Percentiles rank a stretch among this genome's conserved stretches.
Conservation (phyloP, 1,140 invertebrate species). For the Neuroterus valhalla region DNA sequence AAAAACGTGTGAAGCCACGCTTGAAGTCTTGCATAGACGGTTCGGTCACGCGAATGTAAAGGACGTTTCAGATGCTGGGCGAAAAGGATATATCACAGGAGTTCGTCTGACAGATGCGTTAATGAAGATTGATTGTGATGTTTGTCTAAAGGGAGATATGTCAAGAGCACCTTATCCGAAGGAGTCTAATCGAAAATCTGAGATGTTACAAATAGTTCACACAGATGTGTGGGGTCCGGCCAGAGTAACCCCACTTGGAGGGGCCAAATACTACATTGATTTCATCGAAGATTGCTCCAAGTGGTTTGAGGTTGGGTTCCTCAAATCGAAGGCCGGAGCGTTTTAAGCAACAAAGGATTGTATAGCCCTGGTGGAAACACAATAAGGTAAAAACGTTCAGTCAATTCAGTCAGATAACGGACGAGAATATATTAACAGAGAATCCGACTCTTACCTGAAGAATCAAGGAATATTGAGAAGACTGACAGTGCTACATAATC, state of each 20-base stretch:
- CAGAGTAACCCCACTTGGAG: slow-evolving; percentile 7
- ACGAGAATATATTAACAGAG: no score
- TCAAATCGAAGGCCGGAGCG: slow-evolving; percentile 58
- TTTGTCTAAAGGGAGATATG: slow-evolving; percentile 46
- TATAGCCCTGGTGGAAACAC: slow-evolving; percentile 55
- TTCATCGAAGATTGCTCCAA: slow-evolving; percentile 62
- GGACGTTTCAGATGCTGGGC: neutral
- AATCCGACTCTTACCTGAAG: no score
- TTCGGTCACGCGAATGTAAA: no score
- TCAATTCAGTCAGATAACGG: slow-evolving; percentile 50
- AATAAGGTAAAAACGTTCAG: slow-evolving; percentile 56
- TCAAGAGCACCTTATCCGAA: slow-evolving; percentile 50
- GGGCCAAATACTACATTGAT: slow-evolving; percentile 54
- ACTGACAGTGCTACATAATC: slow-evolving; percentile 40
- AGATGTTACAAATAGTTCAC: slow-evolving; percentile 35
- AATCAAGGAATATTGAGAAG: no score
- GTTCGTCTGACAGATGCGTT: slow-evolving; percentile 56
- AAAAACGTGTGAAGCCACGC: no score
- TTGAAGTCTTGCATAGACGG: no score
- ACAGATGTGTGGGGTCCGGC: slow-evolving; percentile 27
- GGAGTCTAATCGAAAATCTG: slow-evolving; percentile 45
- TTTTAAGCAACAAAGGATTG: slow-evolving; percentile 51
- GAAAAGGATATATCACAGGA: neutral
- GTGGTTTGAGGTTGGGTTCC: slow-evolving; percentile 51
- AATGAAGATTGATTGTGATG: slow-evolving; percentile 51